Conservation (phyloP, 2,888 invertebrate genomes). For the Eilema sororculum region DNA sequence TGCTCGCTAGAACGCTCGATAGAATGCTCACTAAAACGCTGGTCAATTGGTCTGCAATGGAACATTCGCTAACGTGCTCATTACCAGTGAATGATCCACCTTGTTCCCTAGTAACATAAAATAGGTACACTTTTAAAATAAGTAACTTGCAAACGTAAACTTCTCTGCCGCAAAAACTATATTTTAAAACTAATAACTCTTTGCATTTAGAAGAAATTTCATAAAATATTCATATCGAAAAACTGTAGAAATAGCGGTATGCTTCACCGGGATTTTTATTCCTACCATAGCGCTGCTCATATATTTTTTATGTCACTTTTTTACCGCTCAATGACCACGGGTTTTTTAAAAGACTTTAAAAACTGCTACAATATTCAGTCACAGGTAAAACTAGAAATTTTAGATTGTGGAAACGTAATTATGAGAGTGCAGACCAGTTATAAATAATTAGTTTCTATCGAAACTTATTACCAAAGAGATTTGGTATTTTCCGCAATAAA, state of each 20-base stretch:
- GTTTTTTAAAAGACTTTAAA: not conserved
- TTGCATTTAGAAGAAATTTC: not conserved
- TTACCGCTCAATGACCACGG: not conserved
- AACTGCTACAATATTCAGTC: not conserved
- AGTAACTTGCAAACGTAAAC: not conserved
- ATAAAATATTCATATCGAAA: slow-evolving; percentile 1
- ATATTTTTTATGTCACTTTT: not conserved
- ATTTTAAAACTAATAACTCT: not conserved
- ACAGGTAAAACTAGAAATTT: not conserved
- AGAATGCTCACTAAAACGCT: too few relatives aligned
- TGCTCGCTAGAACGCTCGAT: too few relatives aligned
- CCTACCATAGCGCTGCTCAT: not conserved
- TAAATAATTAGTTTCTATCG: too few relatives aligned
- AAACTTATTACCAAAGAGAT: not conserved
- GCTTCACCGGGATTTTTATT: not conserved
- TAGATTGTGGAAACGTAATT: too few relatives aligned
- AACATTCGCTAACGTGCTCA: too few relatives aligned
- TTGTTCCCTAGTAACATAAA: too few relatives aligned
- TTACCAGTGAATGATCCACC: too few relatives aligned
- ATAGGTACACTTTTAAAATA: too few relatives aligned
- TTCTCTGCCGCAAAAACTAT: not conserved
- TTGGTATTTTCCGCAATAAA: too few relatives aligned
- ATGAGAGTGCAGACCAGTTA: not conserved
- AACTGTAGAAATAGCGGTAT: not conserved
- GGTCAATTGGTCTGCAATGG: too few relatives aligned